Evolutionary conservation across 2,797 vertebrate species (phyloP).

Genomic region (Peromyscus aztecus): DNA sequence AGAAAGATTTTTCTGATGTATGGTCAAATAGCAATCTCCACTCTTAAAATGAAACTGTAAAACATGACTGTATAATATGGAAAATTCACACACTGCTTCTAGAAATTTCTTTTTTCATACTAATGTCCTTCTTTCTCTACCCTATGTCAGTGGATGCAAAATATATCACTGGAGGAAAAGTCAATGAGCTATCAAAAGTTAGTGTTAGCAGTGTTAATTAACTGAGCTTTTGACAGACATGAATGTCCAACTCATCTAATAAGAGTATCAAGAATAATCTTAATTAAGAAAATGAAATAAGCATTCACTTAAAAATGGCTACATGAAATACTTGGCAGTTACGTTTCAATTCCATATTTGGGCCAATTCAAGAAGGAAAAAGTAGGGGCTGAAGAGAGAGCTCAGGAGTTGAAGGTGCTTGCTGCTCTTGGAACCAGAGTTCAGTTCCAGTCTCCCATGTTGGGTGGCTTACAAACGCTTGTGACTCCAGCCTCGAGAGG

Average conservation of each 20-base stretch:
- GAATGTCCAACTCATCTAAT: not conserved
- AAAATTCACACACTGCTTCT: not conserved
- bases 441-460: not conserved
- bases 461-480: not conserved
- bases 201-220: not conserved
- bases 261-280: not conserved
- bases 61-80: not conserved
- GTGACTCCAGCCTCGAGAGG: not conserved
- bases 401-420: not conserved
- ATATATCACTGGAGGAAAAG: not conserved
- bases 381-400: not conserved
- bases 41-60: not conserved
- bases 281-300: conserved; percentile 20
- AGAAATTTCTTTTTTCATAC: not conserved
- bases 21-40: not conserved
- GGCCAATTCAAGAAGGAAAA: not conserved
- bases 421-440: not conserved
- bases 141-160: not conserved
- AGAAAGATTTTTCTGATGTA: not conserved
- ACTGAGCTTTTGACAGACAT: not conserved
- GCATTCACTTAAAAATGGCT: not conserved
- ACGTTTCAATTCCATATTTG: not conserved
- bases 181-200: not conserved
- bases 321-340: not conserved
- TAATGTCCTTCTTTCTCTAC: not conserved